A percentile compares a stretch with the other conserved stretches of the same genome.
Conservation (phyloP, 2,113 vertebrate genomes). For the Thryonomys swinderianus region DNA sequence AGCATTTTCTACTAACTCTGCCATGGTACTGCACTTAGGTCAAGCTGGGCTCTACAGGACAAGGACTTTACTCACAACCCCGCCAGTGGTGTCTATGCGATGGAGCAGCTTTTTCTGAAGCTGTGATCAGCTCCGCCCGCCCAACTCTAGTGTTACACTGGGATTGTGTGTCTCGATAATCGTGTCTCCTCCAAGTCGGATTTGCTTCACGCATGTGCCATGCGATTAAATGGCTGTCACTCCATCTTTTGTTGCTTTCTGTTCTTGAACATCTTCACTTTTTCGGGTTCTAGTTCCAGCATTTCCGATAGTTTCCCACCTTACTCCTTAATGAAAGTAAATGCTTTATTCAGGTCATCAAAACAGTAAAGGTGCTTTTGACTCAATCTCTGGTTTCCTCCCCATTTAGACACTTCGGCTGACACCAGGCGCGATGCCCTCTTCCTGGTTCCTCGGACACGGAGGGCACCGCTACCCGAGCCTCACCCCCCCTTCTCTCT, state of each 20-base stretch:
- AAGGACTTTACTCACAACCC: not conserved
- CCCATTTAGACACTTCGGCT: accelerated
- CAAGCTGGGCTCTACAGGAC: not conserved
- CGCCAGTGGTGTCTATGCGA: not conserved
- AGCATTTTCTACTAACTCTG: not conserved
- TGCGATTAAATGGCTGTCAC: not conserved
- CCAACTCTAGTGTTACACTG: not conserved
- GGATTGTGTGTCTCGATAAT: accelerated
- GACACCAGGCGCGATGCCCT: not conserved
- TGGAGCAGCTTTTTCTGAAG: not conserved
- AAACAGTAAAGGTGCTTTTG: not conserved
- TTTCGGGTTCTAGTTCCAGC: not conserved
- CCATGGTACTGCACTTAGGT: not conserved
- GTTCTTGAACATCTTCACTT: not conserved
- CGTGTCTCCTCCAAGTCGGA: too few relatives aligned
- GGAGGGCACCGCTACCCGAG: accelerated
- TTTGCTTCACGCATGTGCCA: not conserved
- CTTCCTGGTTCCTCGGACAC: not conserved
- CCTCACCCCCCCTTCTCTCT: too few relatives aligned
- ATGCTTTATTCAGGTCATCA: not conserved
- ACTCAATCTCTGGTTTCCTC: not conserved
- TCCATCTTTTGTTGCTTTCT: not conserved
- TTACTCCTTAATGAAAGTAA: not conserved
- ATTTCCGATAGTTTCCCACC: not conserved
- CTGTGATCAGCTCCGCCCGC: not conserved